These are phyloP conservation scores for Tachina lurida DNA, from an alignment of 2,888 invertebrate species.

Conservation along the genomic window DNA sequence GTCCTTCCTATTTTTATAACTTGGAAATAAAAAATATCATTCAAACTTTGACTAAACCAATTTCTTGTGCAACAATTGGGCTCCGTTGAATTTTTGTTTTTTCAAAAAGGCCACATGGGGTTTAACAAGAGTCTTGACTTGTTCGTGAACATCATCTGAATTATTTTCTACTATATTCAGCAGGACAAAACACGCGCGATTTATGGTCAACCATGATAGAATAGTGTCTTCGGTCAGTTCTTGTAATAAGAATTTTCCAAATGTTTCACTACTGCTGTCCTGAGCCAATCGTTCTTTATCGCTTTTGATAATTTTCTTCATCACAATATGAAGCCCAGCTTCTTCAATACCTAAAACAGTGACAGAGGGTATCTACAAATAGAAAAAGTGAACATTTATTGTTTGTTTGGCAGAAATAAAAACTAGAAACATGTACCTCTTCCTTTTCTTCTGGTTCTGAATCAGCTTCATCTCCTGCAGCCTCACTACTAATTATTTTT, in stretches of 20 bases:
- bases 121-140: conserved; percentile 84
- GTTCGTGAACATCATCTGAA: conserved; percentile 81
- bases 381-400: background rate
- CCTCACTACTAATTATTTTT: conserved; percentile 23
- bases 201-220: conserved; percentile 87
- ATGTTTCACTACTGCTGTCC: conserved; percentile 82
- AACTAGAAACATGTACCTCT: conserved; percentile 42
- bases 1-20: conserved; percentile 33
- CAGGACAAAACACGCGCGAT: conserved; percentile 90
- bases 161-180: conserved; percentile 87
- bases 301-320: conserved; percentile 89
- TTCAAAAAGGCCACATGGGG: conserved; percentile 81
- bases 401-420: background rate
- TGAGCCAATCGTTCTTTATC: conserved; percentile 84
- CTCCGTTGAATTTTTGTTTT: conserved; percentile 85
- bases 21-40: conserved; percentile 47
- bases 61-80: conserved; percentile 86
- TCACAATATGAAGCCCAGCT: conserved; percentile 88
- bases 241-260: conserved; percentile 85
- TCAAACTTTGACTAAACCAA: conserved; percentile 41
- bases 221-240: conserved; percentile 84
- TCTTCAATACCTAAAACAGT: conserved; percentile 86
- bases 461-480: conserved; percentile 9
- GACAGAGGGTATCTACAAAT: conserved; percentile 72
- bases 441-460: conserved; percentile 49